Evolutionary conservation across 2,888 invertebrate genomes (phyloP).

Genomic region (Unio pictorum): DNA sequence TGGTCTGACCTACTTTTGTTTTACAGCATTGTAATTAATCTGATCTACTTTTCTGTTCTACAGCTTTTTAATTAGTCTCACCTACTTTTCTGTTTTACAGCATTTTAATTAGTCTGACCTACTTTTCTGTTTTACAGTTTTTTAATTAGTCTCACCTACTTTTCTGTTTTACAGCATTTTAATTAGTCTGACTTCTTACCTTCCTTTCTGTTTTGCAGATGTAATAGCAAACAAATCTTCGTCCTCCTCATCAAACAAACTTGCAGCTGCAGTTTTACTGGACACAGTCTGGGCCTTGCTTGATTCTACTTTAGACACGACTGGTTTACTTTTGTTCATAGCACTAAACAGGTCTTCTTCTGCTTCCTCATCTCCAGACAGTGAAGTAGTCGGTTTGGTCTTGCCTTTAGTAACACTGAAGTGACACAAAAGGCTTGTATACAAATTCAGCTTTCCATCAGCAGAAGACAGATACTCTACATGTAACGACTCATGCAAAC

Average conservation of each 20-base stretch:
- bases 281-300: too few relatives aligned
- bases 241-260: constrained; percentile 31
- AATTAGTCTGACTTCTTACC: constrained; percentile 7
- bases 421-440: too few relatives aligned
- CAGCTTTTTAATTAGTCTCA: too few relatives aligned
- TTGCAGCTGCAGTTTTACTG: neutral
- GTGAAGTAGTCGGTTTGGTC: constrained; percentile 16
- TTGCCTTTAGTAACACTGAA: constrained; percentile 21
- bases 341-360: constrained; percentile 38
- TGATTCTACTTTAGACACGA: neutral
- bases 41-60: too few relatives aligned
- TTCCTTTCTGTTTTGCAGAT: constrained; percentile 32
- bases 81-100: too few relatives aligned
- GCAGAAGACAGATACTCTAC: too few relatives aligned
- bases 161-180: constrained; percentile 25
- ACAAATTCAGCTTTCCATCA: neutral
- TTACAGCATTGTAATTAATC: too few relatives aligned
- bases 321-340: constrained; percentile 12
- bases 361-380: constrained; percentile 48
- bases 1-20: too few relatives aligned
- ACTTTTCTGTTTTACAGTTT: too few relatives aligned
- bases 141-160: constrained; percentile 29
- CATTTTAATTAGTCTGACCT: too few relatives aligned
- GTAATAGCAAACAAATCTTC: constrained; percentile 51
- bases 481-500: too few relatives aligned